These are phyloP conservation scores for Diorhabda sublineata DNA, from an alignment of 1,140 invertebrate genomes.

Conservation along the genomic window DNA sequence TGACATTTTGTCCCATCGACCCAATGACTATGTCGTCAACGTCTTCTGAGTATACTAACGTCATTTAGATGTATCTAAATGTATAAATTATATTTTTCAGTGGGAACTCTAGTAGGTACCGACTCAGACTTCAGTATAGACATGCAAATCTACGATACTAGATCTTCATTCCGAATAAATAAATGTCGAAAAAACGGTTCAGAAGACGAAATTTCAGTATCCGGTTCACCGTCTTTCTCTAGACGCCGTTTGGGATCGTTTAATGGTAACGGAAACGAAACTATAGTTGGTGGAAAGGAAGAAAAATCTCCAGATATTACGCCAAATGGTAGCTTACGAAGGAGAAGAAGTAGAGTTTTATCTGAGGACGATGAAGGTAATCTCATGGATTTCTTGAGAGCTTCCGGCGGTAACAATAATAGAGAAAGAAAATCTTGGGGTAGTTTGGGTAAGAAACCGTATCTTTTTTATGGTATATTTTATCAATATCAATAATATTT, in stretches of 20 bases:
- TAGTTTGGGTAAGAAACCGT: conserved; percentile 55
- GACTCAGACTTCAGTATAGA: conserved; percentile 73
- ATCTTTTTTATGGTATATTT: too few relatives aligned
- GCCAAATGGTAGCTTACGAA: conserved; percentile 78
- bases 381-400: conserved; percentile 79
- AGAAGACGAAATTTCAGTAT: conserved; percentile 57
- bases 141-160: conserved; percentile 61
- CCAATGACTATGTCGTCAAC: too few relatives aligned
- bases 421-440: conserved; percentile 81
- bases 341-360: conserved; percentile 73
- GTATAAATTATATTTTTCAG: conserved; percentile 44
- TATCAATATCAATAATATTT: neutral
- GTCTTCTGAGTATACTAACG: too few relatives aligned
- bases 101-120: conserved; percentile 62
- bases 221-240: conserved; percentile 63
- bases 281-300: conserved; percentile 53
- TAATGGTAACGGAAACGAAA: conserved; percentile 42
- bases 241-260: conserved; percentile 66
- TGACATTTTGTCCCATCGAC: too few relatives aligned
- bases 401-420: conserved; percentile 63
- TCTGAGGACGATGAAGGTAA: conserved; percentile 81
- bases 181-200: conserved; percentile 44
- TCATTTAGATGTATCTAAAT: too few relatives aligned
- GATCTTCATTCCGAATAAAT: conserved; percentile 52
- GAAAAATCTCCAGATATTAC: conserved; percentile 81